Evolutionary conservation across 2,113 vertebrate genomes (phyloP), one percentile per base, ranked within the genome.

Genomic region (Elaphurus davidianus): DNA sequence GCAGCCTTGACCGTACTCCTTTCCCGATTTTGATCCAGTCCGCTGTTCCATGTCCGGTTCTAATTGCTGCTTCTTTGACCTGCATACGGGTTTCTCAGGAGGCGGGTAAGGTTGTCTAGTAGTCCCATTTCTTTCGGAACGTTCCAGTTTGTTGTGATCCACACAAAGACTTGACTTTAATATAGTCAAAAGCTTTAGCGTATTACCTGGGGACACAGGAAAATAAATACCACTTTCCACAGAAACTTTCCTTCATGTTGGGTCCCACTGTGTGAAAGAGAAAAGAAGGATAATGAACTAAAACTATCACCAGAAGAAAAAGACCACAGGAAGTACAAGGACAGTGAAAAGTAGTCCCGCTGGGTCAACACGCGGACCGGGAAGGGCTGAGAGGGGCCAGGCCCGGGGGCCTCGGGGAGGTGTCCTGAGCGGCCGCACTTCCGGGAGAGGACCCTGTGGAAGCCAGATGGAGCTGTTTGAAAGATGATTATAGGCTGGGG

Each of bases 391-490:
- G 50, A 25, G 62, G 11, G 74, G 87, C 7, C 27, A 1, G 21
- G 81, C 25, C 59, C 28, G 0, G 2, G 2, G 71, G 62, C 5
- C 21, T 6, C 43, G 47, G 47, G 0, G 27, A 27, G 40, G 17
- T 5, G 74, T 4, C 11, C 27, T 6, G 21, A 47, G 28, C 47
- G 36, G 45, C 0, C 0, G 10, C 59, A 1, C 47, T 14, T 43
- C 5, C 0, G 0, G 11, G n/a, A 30, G 5, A 81, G 33, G 7
- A 36, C 6, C 47, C 27, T 71, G 28, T 78, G 79, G 21, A 71
- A 78, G 57, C 21, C 21, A 10, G 23, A 9, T 9, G 14, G 23
- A 21, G 27, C 1, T 55, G 33, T 74, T 25, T 43, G 52, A n/a
- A 82, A 43, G 19, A 74, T 33, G 64, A 12, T 3, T 3, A 0